A percentile compares a stretch with the other conserved stretches of the same genome.
phyloP scores from a whole-genome alignment of 2,888 invertebrate genomes.

The Entomobrya proxima region DNA sequence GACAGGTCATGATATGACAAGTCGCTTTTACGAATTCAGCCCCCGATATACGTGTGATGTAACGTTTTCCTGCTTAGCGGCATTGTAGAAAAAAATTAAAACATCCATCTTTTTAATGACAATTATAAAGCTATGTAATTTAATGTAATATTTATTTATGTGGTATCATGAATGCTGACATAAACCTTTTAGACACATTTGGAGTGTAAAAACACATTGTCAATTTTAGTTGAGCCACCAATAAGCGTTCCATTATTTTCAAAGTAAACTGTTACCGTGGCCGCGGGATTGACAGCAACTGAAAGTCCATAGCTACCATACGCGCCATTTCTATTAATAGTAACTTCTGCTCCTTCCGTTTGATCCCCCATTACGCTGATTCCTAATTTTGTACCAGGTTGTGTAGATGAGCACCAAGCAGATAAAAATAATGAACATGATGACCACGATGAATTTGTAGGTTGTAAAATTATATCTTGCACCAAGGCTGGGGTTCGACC shows the following conservation, averaged over 20 bases:
- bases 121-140: no score
- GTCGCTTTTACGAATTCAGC: no score
- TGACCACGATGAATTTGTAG: not conserved
- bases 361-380: not conserved
- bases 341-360: not conserved
- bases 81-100: no score
- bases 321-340: conserved; percentile 22
- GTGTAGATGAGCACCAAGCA: conserved; percentile 65
- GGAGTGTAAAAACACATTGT: conserved; percentile 58
- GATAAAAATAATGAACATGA: conserved; percentile 59
- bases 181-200: conserved; percentile 21
- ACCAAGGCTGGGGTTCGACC: not conserved
- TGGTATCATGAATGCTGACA: no score
- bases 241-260: not conserved
- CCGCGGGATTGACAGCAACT: conserved; percentile 51
- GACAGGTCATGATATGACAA: no score
- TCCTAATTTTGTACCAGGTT: conserved; percentile 18
- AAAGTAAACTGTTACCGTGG: conserved; percentile 46
- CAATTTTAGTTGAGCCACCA: conserved; percentile 52
- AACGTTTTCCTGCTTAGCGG: no score
- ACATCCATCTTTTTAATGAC: no score
- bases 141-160: no score
- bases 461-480: conserved; percentile 14
- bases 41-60: no score
- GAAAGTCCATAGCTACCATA: conserved; percentile 53